Evolutionary conservation across 2,888 invertebrate genomes (phyloP), one percentile per base, ranked within the genome.

Genomic region (Pyrocoelia pectoralis): DNA sequence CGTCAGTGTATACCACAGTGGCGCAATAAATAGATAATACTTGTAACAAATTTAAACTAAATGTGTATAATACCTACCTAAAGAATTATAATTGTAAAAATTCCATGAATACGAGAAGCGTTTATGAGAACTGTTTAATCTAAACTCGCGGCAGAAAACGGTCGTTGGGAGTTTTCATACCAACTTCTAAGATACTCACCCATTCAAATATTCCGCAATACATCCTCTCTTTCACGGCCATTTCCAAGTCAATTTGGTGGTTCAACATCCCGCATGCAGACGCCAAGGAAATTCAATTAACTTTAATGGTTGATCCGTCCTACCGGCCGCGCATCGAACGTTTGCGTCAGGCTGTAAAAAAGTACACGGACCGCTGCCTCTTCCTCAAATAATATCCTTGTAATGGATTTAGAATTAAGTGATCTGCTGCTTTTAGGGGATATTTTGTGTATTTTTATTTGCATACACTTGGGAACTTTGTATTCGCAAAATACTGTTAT

Each of bases 261-360:
- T 76, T 79, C 78, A 77, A 77, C 78, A 78, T 78, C 75, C 77
- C 76, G 77, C 79, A 78, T 78, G 79, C 78, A 79, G 80, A 78
- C 79, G 78, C 78, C 73, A 74, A 79, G 81, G 80, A 82, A 83
- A 83, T 83, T 83, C 83, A 83, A 83, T 83, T 83, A 84, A 83
- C 81, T 83, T 84, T 83, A 83, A 84, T 83, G 82, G 82, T 78
- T 78, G 81, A 81, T 80, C 78, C 79, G 76, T 75, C 73, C 77
- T 75, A 74, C 76, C 72, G 72, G 68, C 73, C 74, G 73, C 72
- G 74, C 73, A 71, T 72, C 73, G 73, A 71, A 72, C 73, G 73
- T 72, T 70, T 67, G 72, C 70, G 68, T 67, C 57, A 53, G 60
- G 62, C 70, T 56, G 66, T 65, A 67, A 70, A 71, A 72, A 72